These are phyloP conservation scores for Cepphus grylle DNA, from an alignment of 2,113 vertebrate species.

Conservation along the genomic window DNA sequence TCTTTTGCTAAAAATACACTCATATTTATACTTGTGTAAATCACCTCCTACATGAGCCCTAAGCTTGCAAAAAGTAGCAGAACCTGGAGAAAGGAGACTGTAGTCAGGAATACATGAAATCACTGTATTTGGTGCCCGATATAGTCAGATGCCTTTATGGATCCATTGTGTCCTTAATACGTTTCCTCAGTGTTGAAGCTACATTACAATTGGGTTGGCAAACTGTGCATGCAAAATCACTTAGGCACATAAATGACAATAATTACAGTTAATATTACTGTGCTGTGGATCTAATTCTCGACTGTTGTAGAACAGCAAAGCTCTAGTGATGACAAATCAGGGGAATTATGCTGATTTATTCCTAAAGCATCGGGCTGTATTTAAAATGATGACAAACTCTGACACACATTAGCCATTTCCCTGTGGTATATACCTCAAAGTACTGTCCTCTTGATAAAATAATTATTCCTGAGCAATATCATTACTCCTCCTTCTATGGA, in stretches of 20 bases:
- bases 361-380: not conserved
- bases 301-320: not conserved
- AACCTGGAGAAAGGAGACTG: not conserved
- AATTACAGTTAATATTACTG: not conserved
- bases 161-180: not conserved
- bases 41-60: not conserved
- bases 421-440: not conserved
- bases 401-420: not conserved
- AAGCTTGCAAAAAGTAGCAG: not conserved
- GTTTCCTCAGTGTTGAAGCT: not conserved
- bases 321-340: not conserved
- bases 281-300: not conserved
- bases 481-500: not conserved
- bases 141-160: not conserved
- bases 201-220: not conserved
- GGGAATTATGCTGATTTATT: not conserved
- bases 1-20: not conserved
- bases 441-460: not conserved
- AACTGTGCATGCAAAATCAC: not conserved
- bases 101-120: rapidly evolving
- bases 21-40: not conserved
- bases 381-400: not conserved
- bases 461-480: not conserved
- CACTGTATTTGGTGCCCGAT: not conserved
- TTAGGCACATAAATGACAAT: not conserved